Conservation (phyloP, 2,797 vertebrate species). For the Botia kubotai region DNA sequence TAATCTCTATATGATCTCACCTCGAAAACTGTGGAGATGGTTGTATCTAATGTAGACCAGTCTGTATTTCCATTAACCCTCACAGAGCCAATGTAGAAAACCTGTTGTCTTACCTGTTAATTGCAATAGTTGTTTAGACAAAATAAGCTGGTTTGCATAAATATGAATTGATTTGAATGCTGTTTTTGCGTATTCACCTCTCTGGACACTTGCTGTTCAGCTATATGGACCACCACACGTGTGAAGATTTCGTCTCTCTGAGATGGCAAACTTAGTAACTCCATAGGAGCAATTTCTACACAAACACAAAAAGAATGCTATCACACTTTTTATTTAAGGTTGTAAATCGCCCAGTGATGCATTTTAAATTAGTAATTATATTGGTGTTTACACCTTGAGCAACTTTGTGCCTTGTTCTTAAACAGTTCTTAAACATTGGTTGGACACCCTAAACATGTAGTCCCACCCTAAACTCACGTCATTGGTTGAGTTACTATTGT, state of each 20-base stretch:
- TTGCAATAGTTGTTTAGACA: background rate
- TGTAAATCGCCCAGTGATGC: background rate
- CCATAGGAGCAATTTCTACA: constrained; percentile 84
- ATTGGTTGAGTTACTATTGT: too few relatives aligned
- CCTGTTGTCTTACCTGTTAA: constrained; percentile 90
- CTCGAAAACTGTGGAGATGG: constrained; percentile 88
- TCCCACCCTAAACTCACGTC: too few relatives aligned
- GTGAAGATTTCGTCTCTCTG: constrained; percentile 81
- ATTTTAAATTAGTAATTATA: too few relatives aligned
- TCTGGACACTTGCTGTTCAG: constrained; percentile 84
- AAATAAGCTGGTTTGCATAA: background rate
- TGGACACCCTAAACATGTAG: too few relatives aligned
- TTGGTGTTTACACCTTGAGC: too few relatives aligned
- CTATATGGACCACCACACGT: constrained; percentile 83
- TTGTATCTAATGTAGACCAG: constrained; percentile 89
- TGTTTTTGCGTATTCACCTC: constrained; percentile 78
- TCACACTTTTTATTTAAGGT: background rate
- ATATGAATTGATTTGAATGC: background rate
- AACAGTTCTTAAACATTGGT: too few relatives aligned
- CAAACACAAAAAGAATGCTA: background rate
- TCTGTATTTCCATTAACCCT: constrained; percentile 83
- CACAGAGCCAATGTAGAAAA: constrained; percentile 90
- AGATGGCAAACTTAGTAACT: constrained; percentile 76
- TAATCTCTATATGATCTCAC: constrained; percentile 68
- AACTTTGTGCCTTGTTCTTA: too few relatives aligned